phyloP scores from a whole-genome alignment of 2,797 vertebrate genomes.

The Hipposideros larvatus region DNA sequence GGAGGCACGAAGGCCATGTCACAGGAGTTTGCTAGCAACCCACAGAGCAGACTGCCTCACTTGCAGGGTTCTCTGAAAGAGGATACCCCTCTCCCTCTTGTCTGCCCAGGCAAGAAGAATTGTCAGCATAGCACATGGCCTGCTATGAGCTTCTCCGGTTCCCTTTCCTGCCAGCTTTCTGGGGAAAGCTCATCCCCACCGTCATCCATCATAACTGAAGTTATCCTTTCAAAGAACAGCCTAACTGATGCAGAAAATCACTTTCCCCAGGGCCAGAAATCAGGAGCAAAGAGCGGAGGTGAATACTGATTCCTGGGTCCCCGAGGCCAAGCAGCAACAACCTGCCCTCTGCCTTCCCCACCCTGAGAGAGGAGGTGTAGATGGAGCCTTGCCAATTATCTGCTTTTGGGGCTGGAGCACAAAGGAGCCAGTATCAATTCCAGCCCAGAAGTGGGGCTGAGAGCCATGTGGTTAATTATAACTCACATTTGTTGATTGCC shows the following conservation, averaged over 20 bases:
- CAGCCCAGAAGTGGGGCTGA: background rate
- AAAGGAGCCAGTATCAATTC: background rate
- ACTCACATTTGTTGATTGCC: background rate
- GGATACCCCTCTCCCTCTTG: background rate
- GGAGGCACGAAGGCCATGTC: accelerated
- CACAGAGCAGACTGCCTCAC: background rate
- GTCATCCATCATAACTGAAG: background rate
- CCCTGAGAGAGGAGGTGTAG: background rate
- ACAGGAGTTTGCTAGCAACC: background rate
- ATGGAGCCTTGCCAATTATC: background rate
- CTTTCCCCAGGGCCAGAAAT: background rate
- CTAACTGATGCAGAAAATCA: background rate
- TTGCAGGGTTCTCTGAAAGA: background rate
- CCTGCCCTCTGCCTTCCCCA: background rate
- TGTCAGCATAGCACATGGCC: background rate
- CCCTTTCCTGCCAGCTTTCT: background rate
- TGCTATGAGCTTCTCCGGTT: background rate
- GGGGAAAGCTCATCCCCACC: no score
- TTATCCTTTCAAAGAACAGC: background rate
- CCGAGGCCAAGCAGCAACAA: background rate
- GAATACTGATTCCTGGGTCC: background rate
- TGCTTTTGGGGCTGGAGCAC: background rate
- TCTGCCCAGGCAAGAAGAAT: background rate
- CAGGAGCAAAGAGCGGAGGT: background rate
- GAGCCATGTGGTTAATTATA: background rate